Conservation (phyloP, 2,113 vertebrate species). For the Pelecanoides urinatrix region DNA sequence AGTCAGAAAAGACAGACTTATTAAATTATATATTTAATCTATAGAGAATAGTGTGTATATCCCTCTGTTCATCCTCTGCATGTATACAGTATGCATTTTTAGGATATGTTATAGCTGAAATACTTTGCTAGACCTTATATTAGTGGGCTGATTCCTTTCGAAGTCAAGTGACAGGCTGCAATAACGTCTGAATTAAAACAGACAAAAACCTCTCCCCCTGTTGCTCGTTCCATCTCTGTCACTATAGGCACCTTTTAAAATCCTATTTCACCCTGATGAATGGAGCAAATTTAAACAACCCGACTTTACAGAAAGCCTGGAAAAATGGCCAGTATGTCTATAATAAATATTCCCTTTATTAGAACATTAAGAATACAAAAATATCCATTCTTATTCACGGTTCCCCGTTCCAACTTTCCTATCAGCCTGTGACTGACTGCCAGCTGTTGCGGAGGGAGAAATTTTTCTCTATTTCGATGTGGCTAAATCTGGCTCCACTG, state of each 20-base stretch:
- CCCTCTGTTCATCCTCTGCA: neutral
- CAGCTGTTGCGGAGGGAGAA: neutral
- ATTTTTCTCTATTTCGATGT: neutral
- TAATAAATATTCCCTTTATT: neutral
- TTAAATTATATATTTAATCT: neutral
- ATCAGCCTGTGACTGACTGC: neutral
- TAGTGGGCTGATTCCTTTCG: neutral
- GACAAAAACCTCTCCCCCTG: fast-evolving
- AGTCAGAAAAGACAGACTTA: neutral
- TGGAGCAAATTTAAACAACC: neutral
- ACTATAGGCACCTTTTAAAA: neutral
- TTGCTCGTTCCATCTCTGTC: neutral
- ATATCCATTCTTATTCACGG: neutral
- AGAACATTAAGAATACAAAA: neutral
- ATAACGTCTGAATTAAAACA: neutral
- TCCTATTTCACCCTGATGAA: neutral
- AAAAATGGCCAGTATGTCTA: neutral
- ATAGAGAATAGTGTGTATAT: neutral
- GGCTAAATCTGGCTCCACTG: neutral
- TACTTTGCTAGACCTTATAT: neutral
- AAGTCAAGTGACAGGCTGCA: neutral
- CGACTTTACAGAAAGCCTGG: neutral
- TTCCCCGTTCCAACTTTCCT: neutral
- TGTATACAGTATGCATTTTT: neutral
- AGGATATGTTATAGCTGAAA: neutral